Conservation (phyloP, 2,113 vertebrate genomes). For the Phoenicopterus ruber region DNA sequence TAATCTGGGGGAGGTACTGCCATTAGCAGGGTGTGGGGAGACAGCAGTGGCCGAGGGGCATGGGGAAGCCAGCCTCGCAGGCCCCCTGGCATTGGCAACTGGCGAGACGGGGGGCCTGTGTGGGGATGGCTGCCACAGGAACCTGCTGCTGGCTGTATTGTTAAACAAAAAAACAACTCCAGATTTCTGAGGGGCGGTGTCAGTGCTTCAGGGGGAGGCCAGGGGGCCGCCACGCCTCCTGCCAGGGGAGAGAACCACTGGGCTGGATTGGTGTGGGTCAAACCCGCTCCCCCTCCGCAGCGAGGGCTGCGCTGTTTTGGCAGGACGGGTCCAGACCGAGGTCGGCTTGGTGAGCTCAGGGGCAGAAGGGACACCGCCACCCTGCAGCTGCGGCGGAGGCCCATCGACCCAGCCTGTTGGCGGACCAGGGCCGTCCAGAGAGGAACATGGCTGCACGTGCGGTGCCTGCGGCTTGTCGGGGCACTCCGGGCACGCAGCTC, state of each 20-base stretch:
- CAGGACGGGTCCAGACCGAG: background rate
- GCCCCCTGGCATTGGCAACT: background rate
- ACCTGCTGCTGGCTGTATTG: background rate
- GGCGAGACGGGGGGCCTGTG: background rate
- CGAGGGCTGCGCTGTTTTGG: fast-evolving
- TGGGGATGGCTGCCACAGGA: background rate
- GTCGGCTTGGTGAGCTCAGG: background rate
- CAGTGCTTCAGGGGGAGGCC: background rate
- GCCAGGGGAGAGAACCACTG: fast-evolving
- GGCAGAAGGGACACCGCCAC: background rate
- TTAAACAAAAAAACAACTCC: background rate
- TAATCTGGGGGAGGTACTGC: background rate
- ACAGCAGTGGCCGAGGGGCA: fast-evolving
- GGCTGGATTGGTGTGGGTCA: background rate
- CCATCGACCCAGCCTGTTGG: fast-evolving
- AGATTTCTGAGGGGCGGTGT: background rate
- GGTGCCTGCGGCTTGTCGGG: fast-evolving
- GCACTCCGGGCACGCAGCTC: background rate
- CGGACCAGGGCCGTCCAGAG: background rate
- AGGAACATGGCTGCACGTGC: fast-evolving
- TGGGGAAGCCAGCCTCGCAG: background rate
- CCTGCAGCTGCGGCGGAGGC: background rate
- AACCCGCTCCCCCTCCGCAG: fast-evolving
- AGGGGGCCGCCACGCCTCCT: fast-evolving
- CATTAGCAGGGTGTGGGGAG: background rate